phyloP scores from a whole-genome alignment of 2,113 vertebrate species.

The Vombatus ursinus region DNA sequence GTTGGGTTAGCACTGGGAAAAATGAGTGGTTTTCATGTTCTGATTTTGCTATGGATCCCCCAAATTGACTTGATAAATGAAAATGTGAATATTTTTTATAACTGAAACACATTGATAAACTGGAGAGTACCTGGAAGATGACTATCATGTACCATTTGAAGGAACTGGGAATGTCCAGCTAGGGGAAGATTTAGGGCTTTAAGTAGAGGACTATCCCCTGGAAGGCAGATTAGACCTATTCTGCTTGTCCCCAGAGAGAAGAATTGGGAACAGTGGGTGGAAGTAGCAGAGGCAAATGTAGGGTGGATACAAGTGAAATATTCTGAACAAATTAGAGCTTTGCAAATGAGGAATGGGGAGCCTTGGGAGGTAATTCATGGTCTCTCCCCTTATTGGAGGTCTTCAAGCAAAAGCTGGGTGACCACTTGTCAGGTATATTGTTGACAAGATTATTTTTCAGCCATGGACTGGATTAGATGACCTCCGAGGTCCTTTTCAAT shows the following conservation, averaged over 20 bases:
- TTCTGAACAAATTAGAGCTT: background rate
- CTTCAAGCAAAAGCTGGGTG: background rate
- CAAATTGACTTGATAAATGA: background rate
- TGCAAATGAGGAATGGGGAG: background rate
- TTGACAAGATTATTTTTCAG: background rate
- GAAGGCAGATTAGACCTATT: background rate
- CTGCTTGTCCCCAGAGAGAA: background rate
- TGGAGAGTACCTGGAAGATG: background rate
- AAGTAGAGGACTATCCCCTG: background rate
- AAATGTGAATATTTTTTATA: background rate
- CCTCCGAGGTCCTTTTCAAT: background rate
- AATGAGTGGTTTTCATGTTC: background rate
- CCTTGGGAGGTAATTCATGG: background rate
- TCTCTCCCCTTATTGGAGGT: background rate
- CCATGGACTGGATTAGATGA: background rate
- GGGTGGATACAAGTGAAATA: background rate
- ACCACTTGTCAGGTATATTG: background rate
- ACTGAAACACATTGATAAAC: background rate
- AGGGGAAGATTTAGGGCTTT: background rate
- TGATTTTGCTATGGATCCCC: background rate
- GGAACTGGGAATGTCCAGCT: background rate
- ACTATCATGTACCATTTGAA: background rate
- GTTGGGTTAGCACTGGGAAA: background rate
- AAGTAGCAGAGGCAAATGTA: background rate
- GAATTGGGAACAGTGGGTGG: background rate